Evolutionary conservation across 2,113 vertebrate genomes (phyloP).

Genomic region (mouse (Mus musculus)): GRCm39 chr4:144221501-144222000

Average conservation of each 20-base stretch:
- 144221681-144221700: not conserved
- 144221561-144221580: not conserved
- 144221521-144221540: not conserved
- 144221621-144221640: not conserved
- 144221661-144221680: not conserved
- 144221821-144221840: not conserved
- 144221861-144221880: not conserved
- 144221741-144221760: not conserved
- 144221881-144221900: not conserved
- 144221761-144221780: not conserved
- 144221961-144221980: not conserved
- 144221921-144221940: not conserved
- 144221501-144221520: not conserved
- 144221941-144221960: not conserved
- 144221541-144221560: not conserved
- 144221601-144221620: not conserved
- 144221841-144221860: not conserved
- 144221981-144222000: not conserved
- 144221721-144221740: not conserved
- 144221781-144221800: not conserved
- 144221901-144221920: not conserved
- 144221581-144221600: not conserved
- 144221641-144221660: not conserved
- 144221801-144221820: not conserved
- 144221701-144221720: not conserved